Conservation (phyloP, 2,888 invertebrate genomes). For the Agonopterix alstromeriana region DNA sequence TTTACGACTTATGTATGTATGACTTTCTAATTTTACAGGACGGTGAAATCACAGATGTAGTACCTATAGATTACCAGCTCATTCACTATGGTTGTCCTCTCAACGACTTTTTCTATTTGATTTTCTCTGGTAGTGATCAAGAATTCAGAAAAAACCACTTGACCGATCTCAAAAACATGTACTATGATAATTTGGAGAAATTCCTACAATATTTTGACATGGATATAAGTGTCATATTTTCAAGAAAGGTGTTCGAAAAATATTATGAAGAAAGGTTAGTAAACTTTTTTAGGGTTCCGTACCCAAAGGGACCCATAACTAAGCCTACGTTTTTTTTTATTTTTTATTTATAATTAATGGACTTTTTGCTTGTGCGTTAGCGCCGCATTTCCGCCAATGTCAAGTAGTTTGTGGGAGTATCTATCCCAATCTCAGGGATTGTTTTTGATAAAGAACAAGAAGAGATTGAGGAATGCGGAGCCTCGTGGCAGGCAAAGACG, state of each 20-base stretch:
- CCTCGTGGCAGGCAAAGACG: too few relatives aligned
- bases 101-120: conserved; percentile 28
- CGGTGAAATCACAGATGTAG: conserved; percentile 18
- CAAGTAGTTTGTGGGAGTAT: too few relatives aligned
- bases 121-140: conserved; percentile 23
- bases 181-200: conserved; percentile 20
- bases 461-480: too few relatives aligned
- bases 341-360: too few relatives aligned
- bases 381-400: too few relatives aligned
- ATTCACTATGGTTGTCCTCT: conserved; percentile 26
- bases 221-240: conserved; percentile 22
- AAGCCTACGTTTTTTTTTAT: too few relatives aligned
- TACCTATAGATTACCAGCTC: conserved; percentile 32
- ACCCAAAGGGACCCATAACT: too few relatives aligned
- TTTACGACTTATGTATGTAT: too few relatives aligned
- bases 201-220: conserved; percentile 29
- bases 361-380: too few relatives aligned
- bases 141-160: conserved; percentile 29
- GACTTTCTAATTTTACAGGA: conserved; percentile 15
- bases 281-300: too few relatives aligned
- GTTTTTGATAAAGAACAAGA: too few relatives aligned
- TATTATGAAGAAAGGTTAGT: conserved; percentile 18
- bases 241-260: conserved; percentile 28
- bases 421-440: too few relatives aligned
- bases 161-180: conserved; percentile 24